phyloP scores from a whole-genome alignment of 1,140 invertebrate genomes.

The Ceratoteleas bidentatus region DNA sequence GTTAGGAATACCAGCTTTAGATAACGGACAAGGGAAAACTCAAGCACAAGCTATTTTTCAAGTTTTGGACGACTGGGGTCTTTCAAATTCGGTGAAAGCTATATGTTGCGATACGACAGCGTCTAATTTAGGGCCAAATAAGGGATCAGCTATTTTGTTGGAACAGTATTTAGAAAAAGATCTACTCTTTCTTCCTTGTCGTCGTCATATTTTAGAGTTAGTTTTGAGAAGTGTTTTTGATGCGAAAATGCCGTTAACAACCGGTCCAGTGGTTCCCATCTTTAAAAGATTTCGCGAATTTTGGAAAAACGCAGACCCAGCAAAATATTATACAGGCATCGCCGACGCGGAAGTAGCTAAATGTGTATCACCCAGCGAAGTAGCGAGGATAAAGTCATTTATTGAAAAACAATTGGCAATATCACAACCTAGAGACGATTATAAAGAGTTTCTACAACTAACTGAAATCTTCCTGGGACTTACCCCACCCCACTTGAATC shows the following conservation, averaged over 20 bases:
- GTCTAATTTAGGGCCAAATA: too few relatives aligned
- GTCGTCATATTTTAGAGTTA: slow-evolving; percentile 1
- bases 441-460: slow-evolving; percentile 11
- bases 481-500: not conserved
- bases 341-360: not conserved
- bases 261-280: not conserved
- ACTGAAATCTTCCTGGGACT: not conserved
- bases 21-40: slow-evolving; percentile 17
- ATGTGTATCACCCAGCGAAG: not conserved
- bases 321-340: not conserved
- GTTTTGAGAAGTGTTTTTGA: not conserved
- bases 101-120: slow-evolving; percentile 3
- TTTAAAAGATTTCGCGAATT: slow-evolving; percentile 10
- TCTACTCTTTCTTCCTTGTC: too few relatives aligned
- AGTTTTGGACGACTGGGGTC: slow-evolving; percentile 9
- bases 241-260: not conserved
- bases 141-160: too few relatives aligned
- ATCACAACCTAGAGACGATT: slow-evolving; percentile 2
- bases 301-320: not conserved
- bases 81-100: not conserved
- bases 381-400: not conserved
- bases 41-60: slow-evolving; percentile 15
- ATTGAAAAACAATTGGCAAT: not conserved
- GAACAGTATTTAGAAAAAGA: too few relatives aligned
- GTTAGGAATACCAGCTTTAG: slow-evolving; percentile 11